Evolutionary conservation across 2,797 vertebrate species (phyloP).

Genomic region (Distichodus sexfasciatus): DNA sequence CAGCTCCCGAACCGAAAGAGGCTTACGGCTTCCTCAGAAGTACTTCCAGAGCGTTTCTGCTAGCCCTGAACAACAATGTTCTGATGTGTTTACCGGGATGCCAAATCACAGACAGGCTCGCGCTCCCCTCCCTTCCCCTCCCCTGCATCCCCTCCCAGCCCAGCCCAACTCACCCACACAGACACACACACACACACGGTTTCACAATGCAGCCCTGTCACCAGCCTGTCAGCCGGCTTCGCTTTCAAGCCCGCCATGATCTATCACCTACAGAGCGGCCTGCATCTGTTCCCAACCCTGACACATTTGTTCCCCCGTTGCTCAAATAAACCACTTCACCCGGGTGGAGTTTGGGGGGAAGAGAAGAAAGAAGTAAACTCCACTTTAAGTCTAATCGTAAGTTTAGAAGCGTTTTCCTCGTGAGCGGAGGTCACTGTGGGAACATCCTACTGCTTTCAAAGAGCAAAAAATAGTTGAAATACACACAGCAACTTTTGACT

Average conservation of each 20-base stretch:
- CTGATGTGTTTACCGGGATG: slow-evolving; percentile 67
- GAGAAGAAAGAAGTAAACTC: slow-evolving; percentile 16
- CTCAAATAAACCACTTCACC: slow-evolving; percentile 44
- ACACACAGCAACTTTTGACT: slow-evolving; percentile 9
- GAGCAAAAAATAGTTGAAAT: slow-evolving; percentile 5
- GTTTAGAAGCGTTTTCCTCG: slow-evolving; percentile 21
- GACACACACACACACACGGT: too few relatives aligned
- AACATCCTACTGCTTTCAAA: slow-evolving; percentile 22
- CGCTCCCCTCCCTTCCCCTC: slow-evolving; percentile 62
- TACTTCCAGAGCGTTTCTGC: slow-evolving; percentile 75
- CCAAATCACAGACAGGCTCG: slow-evolving; percentile 71
- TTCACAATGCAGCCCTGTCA: slow-evolving; percentile 70
- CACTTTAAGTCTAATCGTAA: slow-evolving; percentile 30
- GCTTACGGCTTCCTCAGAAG: slow-evolving; percentile 76
- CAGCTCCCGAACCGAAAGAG: slow-evolving; percentile 67
- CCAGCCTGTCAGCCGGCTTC: slow-evolving; percentile 65
- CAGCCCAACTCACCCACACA: too few relatives aligned
- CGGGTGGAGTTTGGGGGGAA: slow-evolving; percentile 7
- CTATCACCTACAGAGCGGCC: slow-evolving; percentile 54
- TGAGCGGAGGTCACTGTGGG: slow-evolving; percentile 5
- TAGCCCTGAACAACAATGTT: slow-evolving; percentile 68
- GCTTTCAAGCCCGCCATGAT: slow-evolving; percentile 64
- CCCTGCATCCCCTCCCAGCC: slow-evolving; percentile 61
- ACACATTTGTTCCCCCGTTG: slow-evolving; percentile 51
- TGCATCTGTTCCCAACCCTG: slow-evolving; percentile 53